phyloP scores from a whole-genome alignment of 92 coral and sea anemone genomes.

The Phenganax marumi region DNA sequence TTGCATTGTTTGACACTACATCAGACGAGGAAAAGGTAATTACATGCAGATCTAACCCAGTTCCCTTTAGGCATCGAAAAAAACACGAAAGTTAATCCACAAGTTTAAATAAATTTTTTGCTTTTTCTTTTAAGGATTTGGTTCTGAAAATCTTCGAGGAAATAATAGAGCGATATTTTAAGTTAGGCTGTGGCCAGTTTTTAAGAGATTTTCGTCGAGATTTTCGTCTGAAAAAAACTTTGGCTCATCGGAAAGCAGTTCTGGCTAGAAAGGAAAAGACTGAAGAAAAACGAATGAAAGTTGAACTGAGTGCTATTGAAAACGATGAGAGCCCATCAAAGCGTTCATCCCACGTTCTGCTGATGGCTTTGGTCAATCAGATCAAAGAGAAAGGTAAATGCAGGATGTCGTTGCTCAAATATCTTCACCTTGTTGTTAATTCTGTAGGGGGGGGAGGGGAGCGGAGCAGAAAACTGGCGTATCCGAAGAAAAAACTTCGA shows the following conservation, averaged over 20 bases:
- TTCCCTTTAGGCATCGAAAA: neutral
- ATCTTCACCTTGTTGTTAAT: no score
- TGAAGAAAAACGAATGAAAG: conserved; percentile 12
- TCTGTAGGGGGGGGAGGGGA: no score
- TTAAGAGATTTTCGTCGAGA: conserved; percentile 33
- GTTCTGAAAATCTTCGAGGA: conserved; percentile 17
- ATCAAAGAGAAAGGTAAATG: conserved; percentile 29
- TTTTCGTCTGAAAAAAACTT: conserved; percentile 3
- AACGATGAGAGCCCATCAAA: conserved; percentile 39
- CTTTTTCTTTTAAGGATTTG: conserved; percentile 5
- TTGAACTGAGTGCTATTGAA: conserved; percentile 28
- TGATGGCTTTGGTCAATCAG: conserved; percentile 34
- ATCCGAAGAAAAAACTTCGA: no score
- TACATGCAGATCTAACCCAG: neutral
- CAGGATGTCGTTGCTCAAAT: no score
- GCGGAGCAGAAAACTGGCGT: no score
- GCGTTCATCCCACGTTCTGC: conserved; percentile 42
- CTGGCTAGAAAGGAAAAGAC: conserved; percentile 35
- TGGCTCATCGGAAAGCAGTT: conserved; percentile 40
- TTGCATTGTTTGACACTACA: conserved; percentile 17
- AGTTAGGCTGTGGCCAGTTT: conserved; percentile 49
- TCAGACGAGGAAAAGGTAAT: conserved; percentile 22
- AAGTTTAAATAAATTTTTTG: neutral
- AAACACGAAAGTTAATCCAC: neutral
- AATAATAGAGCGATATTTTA: conserved; percentile 36